Base-by-base conservation (phyloP, 53 echinoderm and acorn worm genomes). In the Luidia sarsii region DNA sequence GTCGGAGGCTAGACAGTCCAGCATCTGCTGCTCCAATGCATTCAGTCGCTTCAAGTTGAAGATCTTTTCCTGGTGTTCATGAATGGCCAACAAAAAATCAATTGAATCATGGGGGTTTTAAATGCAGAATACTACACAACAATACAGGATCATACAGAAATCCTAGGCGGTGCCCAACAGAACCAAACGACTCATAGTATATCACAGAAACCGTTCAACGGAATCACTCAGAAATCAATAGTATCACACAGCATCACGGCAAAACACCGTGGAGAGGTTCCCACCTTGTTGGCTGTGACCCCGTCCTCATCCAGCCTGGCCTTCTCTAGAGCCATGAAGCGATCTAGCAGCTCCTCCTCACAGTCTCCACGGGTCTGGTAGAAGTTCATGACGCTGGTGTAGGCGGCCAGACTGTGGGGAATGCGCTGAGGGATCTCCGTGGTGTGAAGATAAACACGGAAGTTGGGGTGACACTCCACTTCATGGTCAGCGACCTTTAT, bases 401-500 rank as follows among this genome's bases (percentile, higher is more conserved):
- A 99, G 0, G 97, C 97, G 30, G 97, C 93, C 67, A 99, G 91
- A 35, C 75, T 72, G 68, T 94, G 74, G 8, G 99, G 99, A 2
- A 94, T 73, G 4, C 81, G 52, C 73, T 99, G 99, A 7, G 99
- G 94, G 30, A 87, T 86, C 23, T 82, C 86, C 28, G 99, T 99
- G 54, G 99, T 89, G 53, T 99, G 99, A 16, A 99, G 89, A 82
- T 87, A 99, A 18, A 99, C 57, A 33, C 89, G 90, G 85, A 99
- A 99, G 21, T 65, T 80, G 33, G 99, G 99, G 68, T 93, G 89
- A 28, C 99, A 99, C 63, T 99, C 99, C 2, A 99, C 99, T 57
- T 99, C 99, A 81, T 99, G 99, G 67, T 94, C 94, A 16, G 93
- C 99, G 39, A 99, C 99, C 99, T 99, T 19, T 3, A 39, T 31